Conservation (phyloP, 2,113 vertebrate genomes). For the Mustela lutreola region DNA sequence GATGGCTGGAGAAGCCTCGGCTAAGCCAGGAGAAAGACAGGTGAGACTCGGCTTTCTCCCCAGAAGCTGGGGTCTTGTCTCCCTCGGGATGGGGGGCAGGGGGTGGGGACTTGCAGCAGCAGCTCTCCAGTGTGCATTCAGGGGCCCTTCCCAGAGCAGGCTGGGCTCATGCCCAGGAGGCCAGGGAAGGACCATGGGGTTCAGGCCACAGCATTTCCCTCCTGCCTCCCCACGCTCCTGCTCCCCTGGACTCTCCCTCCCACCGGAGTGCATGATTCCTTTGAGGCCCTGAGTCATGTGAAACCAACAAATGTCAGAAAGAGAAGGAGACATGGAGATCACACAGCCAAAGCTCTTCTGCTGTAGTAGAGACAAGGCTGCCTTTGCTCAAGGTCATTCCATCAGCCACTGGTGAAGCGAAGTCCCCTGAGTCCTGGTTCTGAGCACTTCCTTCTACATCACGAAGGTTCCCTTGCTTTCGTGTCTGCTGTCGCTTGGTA, state of each 20-base stretch:
- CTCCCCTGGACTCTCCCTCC: not conserved
- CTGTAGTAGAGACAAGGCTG: not conserved
- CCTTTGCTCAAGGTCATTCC: not conserved
- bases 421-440: not conserved
- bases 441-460: not conserved
- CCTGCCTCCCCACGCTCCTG: not conserved
- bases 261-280: not conserved
- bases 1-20: conserved; percentile 54
- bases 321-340: not conserved
- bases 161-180: not conserved
- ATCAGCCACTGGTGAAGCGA: not conserved
- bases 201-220: not conserved
- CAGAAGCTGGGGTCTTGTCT: not conserved
- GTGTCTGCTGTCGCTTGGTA: not conserved
- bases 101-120: not conserved
- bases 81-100: accelerated
- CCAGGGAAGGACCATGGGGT: not conserved
- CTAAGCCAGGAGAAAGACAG: not conserved
- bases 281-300: not conserved
- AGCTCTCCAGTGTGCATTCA: too few relatives aligned
- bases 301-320: not conserved
- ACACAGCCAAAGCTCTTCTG: not conserved
- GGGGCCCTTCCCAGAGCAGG: not conserved
- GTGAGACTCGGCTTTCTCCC: conserved; percentile 27
- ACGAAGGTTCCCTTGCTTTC: not conserved